Evolutionary conservation across 2,113 vertebrate genomes (phyloP).

Genomic region (Phocoena phocoena): DNA sequence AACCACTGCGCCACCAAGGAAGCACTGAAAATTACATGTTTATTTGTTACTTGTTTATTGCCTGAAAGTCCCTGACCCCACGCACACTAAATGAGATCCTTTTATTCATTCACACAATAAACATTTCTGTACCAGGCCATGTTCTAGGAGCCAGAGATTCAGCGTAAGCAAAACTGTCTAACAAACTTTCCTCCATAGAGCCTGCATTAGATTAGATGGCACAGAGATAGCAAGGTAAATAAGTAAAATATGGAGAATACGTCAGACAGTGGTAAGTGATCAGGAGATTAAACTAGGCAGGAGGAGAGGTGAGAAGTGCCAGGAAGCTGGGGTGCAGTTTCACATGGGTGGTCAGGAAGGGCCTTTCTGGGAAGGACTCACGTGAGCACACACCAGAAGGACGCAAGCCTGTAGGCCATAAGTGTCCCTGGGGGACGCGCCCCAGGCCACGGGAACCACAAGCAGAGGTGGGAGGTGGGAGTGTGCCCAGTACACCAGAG

Average conservation of each 20-base stretch:
- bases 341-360: not conserved
- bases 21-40: not conserved
- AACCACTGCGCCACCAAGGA: no score
- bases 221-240: not conserved
- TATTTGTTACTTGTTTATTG: not conserved
- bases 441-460: rapidly evolving
- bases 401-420: no score
- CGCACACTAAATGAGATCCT: not conserved
- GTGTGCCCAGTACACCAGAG: rapidly evolving
- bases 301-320: not conserved
- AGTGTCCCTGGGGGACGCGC: rapidly evolving
- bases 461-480: not conserved
- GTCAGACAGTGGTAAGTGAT: not conserved
- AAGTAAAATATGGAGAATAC: not conserved
- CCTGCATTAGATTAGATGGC: not conserved
- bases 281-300: not conserved
- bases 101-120: not conserved
- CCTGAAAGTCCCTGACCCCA: not conserved
- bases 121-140: not conserved
- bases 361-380: not conserved
- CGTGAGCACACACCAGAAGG: not conserved
- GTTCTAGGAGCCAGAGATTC: not conserved
- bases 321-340: not conserved
- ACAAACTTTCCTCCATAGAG: not conserved
- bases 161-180: not conserved